phyloP scores from a whole-genome alignment of 2,797 vertebrate genomes.

The Crax fasciolata region DNA sequence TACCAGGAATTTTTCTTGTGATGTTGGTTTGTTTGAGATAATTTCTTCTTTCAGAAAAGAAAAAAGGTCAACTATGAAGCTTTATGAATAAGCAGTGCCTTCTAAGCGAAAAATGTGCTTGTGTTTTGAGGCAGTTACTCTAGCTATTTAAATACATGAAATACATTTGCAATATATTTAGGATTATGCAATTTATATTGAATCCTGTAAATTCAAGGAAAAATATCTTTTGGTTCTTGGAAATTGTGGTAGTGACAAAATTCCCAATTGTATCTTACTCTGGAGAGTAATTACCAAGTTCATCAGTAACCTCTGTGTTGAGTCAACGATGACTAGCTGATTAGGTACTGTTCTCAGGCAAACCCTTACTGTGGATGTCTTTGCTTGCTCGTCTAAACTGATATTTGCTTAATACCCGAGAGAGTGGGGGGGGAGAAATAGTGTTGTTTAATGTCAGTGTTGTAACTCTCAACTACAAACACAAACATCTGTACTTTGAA shows the following conservation, averaged over 20 bases:
- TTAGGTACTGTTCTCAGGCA: background rate
- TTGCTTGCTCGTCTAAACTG: background rate
- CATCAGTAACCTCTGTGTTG: too few relatives aligned
- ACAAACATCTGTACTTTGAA: background rate
- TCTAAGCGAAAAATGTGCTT: background rate
- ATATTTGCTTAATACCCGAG: background rate
- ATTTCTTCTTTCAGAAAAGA: background rate
- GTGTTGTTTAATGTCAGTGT: background rate
- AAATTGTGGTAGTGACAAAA: background rate
- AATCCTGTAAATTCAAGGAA: background rate
- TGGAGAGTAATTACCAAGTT: background rate
- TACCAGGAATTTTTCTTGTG: background rate
- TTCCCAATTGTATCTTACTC: background rate
- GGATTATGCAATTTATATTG: background rate
- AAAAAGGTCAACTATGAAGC: background rate
- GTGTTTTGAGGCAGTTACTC: background rate
- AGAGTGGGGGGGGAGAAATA: background rate
- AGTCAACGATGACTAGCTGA: fast-evolving
- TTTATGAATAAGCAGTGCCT: background rate
- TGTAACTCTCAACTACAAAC: background rate
- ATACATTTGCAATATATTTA: background rate
- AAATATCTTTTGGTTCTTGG: background rate
- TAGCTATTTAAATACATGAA: background rate
- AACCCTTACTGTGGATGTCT: background rate
- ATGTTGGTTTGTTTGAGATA: background rate